Evolutionary conservation across 2,797 vertebrate genomes (phyloP), one percentile per base, ranked within the genome.

Genomic region (Antrozous pallidus): DNA sequence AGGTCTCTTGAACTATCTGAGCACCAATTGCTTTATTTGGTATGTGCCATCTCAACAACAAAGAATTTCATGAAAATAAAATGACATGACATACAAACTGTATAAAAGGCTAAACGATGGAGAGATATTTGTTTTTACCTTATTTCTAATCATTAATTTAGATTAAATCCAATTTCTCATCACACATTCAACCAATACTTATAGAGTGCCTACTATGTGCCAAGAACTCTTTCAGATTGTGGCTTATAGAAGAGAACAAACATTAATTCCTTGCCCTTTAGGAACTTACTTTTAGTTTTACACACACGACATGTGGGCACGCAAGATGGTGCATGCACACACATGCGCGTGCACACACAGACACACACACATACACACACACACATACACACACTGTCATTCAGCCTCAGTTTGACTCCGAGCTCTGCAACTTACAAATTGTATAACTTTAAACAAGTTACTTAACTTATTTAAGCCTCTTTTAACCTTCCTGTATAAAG

Each of bases 241-340:
- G 33, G 12, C 56, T 82, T 88, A 38, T 11, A 88, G n/a, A 2
- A 47, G 22, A 90, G 24, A 86, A 20, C 3, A n/a, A 86, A 24
- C 3, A n/a, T 28, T 33, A 13, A 58, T 28, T 18, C 10, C 31
- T 31, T 86, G 45, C 4, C 26, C 51, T 93, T 85, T 12, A 49
- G 36, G 65, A 58, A 38, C 24, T 77, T 54, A 38, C 8, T 73
- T 81, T 26, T 7, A 3, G 4, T 22, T 65, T 63, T 56, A 38
- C 7, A 40, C 5, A 14, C 40, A 40, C 13, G 2, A 5, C 70
- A 71, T 42, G 38, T 3, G 0, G 16, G n/a, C n/a, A n/a, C n/a
- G n/a, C n/a, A n/a, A n/a, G n/a, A n/a, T n/a, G n/a, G 17, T 17
- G 22, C 0, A 0, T 2, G 0, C 28, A 14, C 18, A 16, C 36